These are phyloP conservation scores for Clinocottus analis DNA, from an alignment of 2,113 vertebrate genomes.

Conservation along the genomic window DNA sequence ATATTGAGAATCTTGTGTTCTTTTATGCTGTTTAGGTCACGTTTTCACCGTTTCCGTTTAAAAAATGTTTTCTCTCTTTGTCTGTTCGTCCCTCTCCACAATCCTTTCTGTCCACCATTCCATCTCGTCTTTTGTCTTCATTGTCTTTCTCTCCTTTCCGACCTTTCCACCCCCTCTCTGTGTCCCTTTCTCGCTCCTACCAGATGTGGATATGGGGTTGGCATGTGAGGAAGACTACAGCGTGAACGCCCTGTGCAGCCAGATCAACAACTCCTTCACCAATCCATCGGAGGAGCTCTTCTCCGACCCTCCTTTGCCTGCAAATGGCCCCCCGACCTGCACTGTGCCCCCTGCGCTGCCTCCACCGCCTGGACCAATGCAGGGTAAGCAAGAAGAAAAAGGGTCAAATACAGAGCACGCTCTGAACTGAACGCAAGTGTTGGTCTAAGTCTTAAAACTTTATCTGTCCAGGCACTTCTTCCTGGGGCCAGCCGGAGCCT, in stretches of 20 bases:
- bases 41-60: slow-evolving; percentile 7
- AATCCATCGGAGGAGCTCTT: slow-evolving; percentile 84
- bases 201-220: slow-evolving; percentile 85
- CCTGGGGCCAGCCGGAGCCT: slow-evolving; percentile 79
- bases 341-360: slow-evolving; percentile 67
- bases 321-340: slow-evolving; percentile 71
- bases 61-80: slow-evolving; percentile 1
- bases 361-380: slow-evolving; percentile 76
- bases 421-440: background rate
- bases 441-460: slow-evolving; percentile 17
- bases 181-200: slow-evolving; percentile 66
- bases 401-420: background rate
- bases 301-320: slow-evolving; percentile 65
- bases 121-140: background rate
- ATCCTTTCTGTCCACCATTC: background rate
- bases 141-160: background rate
- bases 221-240: slow-evolving; percentile 82
- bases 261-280: slow-evolving; percentile 89
- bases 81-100: background rate
- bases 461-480: slow-evolving; percentile 61
- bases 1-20: slow-evolving; percentile 28
- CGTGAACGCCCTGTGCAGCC: slow-evolving; percentile 88
- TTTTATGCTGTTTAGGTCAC: slow-evolving; percentile 35
- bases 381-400: slow-evolving; percentile 65
- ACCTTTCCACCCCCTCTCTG: slow-evolving; percentile 8